Evolutionary conservation across 2,797 vertebrate species (phyloP), one percentile per base, ranked within the genome.

Genomic region (Phrynocephalus forsythii): DNA sequence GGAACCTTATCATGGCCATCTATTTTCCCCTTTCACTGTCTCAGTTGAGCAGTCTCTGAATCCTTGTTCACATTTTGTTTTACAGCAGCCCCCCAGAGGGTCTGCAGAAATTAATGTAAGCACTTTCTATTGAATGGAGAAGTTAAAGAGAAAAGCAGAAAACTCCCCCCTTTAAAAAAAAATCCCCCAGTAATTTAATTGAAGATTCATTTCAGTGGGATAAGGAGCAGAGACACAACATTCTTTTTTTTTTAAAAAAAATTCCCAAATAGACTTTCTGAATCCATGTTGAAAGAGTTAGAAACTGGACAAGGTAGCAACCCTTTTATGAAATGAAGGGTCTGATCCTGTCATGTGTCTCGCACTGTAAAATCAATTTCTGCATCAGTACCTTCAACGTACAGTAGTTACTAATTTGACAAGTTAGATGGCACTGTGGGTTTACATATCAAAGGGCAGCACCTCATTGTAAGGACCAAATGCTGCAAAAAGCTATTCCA

Each of bases 391-490:
- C 44, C 28, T 91, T 24, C 24, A 92, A 90, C 66, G 13, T 44
- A 44, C 38, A 44, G 44, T 28, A 88, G 28, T 38, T 86, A 52
- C 22, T 87, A 79, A 82, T 90, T 89, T 89, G 90, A 83, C 71
- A 63, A 92, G 92, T 92, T 87, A 95, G 92, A 60, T 95, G 95
- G 91, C 93, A 91, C 94, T 96, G 7, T 92, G 78, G 89, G 86
- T 91, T 94, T 93, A 68, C 83, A 33, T 82, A 94, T 92, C 50
- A 90, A 92, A 84, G 66, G 48, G 72, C 80, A 93, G 6, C 69
- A 73, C 90, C 10, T 82, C 92, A 48, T 76, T 84, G 82, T 87
- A 95, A 92, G 79, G n/a, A 3, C 77, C 72, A 0, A 44, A 95
- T 88, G 91, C 91, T 80, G 75, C 84, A 88, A 48, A 86, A 68